Conservation (phyloP, 2,888 invertebrate species). For the Melieria omissa region DNA sequence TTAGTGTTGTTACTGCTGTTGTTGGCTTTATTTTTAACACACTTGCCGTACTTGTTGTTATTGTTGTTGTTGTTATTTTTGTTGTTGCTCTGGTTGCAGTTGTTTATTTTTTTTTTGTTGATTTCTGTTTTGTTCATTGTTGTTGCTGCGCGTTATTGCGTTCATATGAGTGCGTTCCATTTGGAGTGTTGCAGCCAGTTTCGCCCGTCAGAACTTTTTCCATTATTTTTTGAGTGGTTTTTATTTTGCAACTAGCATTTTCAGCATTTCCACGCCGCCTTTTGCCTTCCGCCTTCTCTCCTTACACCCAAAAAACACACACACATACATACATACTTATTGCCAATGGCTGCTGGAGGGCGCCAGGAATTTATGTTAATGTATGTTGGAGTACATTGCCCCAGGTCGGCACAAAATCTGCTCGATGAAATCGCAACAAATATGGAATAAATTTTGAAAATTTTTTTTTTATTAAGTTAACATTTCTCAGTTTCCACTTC, state of each 20-base stretch:
- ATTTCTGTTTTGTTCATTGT: background rate
- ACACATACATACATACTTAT: background rate
- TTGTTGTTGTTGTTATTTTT: background rate
- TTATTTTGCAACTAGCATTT: constrained; percentile 22
- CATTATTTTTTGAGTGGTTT: constrained; percentile 4
- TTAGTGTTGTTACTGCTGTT: background rate
- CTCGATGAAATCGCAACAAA: no score
- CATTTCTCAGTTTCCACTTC: no score
- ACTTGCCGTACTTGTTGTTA: background rate
- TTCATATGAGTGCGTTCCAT: background rate
- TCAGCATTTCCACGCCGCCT: constrained; percentile 44
- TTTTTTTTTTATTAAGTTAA: no score
- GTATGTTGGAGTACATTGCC: no score
- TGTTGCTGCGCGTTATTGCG: background rate
- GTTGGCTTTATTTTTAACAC: background rate
- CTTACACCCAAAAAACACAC: background rate
- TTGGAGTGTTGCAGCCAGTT: background rate
- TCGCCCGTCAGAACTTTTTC: background rate
- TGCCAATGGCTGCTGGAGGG: background rate
- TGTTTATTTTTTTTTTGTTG: background rate
- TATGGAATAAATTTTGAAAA: no score
- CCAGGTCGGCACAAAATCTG: no score
- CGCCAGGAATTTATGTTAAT: no score
- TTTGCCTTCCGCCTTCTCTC: background rate
- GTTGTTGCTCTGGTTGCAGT: background rate